These are phyloP conservation scores for Chlorocebus sabaeus DNA, from an alignment of 2,113 vertebrate genomes.

Conservation along the genomic window DNA sequence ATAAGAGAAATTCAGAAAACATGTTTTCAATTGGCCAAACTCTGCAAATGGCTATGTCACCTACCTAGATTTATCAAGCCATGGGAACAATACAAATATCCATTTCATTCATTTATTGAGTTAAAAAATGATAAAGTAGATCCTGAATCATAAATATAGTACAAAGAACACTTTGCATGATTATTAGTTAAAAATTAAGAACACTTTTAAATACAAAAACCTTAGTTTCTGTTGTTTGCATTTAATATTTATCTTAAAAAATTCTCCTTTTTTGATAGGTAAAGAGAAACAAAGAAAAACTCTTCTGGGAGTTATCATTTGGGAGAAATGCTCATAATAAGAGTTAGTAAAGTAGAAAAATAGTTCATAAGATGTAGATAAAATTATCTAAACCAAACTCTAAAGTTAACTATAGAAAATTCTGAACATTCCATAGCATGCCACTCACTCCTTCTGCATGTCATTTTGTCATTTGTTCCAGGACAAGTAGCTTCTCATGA, in stretches of 20 bases:
- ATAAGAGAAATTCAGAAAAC: constrained; percentile 22
- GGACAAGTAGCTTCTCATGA: background rate
- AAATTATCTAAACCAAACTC: background rate
- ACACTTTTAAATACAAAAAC: background rate
- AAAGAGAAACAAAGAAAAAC: background rate
- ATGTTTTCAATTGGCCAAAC: background rate
- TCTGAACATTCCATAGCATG: background rate
- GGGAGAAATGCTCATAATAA: background rate
- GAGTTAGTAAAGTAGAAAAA: background rate
- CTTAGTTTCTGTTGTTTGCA: rapidly evolving
- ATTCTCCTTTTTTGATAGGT: background rate
- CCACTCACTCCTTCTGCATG: rapidly evolving
- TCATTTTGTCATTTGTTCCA: background rate
- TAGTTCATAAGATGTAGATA: background rate
- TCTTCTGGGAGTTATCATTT: background rate
- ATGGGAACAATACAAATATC: background rate
- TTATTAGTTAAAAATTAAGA: background rate
- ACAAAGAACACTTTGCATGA: background rate
- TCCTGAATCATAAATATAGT: background rate
- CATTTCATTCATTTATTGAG: background rate
- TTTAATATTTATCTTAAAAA: background rate
- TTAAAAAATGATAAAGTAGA: background rate
- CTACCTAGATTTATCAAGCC: background rate
- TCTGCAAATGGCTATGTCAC: background rate
- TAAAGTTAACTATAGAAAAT: background rate